Conservation (phyloP, 2,888 invertebrate species). For the Dorcus parallelipipedus region DNA sequence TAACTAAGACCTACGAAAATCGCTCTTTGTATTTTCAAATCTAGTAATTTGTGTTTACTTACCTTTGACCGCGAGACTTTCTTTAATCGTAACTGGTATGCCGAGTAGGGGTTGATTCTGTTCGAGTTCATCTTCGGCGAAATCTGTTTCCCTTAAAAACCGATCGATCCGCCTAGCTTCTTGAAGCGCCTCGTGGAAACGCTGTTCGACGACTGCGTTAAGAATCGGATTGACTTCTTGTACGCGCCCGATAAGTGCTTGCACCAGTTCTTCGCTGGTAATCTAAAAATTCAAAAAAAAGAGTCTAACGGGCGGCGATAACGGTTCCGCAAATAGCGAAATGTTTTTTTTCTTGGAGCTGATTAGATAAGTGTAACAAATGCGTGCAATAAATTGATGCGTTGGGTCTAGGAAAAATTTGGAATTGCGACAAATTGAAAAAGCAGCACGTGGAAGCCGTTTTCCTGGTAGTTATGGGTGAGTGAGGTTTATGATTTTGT, state of each 20-base stretch:
- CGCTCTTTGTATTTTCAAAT: neutral
- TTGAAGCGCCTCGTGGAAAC: constrained; percentile 69
- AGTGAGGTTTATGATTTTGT: too few relatives aligned
- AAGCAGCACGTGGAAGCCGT: too few relatives aligned
- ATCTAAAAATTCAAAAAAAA: constrained; percentile 11
- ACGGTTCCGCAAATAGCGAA: too few relatives aligned
- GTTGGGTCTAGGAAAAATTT: too few relatives aligned
- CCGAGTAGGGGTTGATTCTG: constrained; percentile 74
- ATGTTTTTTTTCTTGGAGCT: too few relatives aligned
- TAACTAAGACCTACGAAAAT: constrained; percentile 49
- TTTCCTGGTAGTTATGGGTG: too few relatives aligned
- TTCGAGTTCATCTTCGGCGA: constrained; percentile 52
- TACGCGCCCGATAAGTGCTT: constrained; percentile 72
- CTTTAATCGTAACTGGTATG: constrained; percentile 82
- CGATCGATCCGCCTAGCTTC: constrained; percentile 74
- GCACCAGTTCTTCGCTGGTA: constrained; percentile 48
- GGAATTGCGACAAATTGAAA: too few relatives aligned
- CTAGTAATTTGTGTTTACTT: neutral
- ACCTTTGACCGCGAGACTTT: constrained; percentile 75
- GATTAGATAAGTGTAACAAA: too few relatives aligned
- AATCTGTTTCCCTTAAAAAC: constrained; percentile 49
- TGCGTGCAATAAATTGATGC: too few relatives aligned
- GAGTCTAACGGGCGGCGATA: too few relatives aligned
- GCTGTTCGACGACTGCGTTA: constrained; percentile 77
- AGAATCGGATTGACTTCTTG: constrained; percentile 73